phyloP scores from a whole-genome alignment of 2,888 invertebrate species.

The Perdita meconis region DNA sequence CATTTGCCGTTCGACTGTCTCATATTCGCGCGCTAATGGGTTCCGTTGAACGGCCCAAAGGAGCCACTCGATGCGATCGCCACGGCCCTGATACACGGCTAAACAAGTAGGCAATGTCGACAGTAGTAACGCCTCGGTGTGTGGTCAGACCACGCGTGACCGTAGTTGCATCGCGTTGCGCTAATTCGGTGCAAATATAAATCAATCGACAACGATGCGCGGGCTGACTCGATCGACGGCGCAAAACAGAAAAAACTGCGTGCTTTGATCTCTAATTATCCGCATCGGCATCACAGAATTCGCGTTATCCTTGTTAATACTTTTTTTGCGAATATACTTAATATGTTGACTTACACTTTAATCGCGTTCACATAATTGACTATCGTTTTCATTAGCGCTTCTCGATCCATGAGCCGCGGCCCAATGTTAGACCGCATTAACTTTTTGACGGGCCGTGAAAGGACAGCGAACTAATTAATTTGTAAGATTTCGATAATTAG shows the following conservation, averaged over 20 bases:
- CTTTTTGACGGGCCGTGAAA: too few species aligned
- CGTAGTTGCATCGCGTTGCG: slow-evolving; percentile 30
- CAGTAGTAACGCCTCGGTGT: slow-evolving; percentile 65
- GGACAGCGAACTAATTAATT: too few species aligned
- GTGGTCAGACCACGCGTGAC: slow-evolving; percentile 62
- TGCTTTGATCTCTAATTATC: slow-evolving; percentile 5
- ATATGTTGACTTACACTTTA: too few species aligned
- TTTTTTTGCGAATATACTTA: too few species aligned
- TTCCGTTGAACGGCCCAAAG: slow-evolving; percentile 37
- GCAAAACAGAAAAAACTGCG: background rate
- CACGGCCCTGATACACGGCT: slow-evolving; percentile 47
- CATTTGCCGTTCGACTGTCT: slow-evolving; percentile 14
- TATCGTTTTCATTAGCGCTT: too few species aligned
- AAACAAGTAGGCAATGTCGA: slow-evolving; percentile 54
- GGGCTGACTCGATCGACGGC: slow-evolving; percentile 4
- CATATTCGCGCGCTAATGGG: slow-evolving; percentile 36
- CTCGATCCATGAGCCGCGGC: too few species aligned
- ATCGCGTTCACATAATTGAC: too few species aligned
- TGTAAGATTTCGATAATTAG: too few species aligned
- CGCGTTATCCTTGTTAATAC: too few species aligned
- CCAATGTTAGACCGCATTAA: too few species aligned
- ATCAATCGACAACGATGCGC: slow-evolving; percentile 31
- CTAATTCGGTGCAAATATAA: slow-evolving; percentile 44
- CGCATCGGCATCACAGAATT: too few species aligned
- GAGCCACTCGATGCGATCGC: slow-evolving; percentile 37